Evolutionary conservation across 2,888 invertebrate species (phyloP).

Genomic region (Scaeva pyrastri): DNA sequence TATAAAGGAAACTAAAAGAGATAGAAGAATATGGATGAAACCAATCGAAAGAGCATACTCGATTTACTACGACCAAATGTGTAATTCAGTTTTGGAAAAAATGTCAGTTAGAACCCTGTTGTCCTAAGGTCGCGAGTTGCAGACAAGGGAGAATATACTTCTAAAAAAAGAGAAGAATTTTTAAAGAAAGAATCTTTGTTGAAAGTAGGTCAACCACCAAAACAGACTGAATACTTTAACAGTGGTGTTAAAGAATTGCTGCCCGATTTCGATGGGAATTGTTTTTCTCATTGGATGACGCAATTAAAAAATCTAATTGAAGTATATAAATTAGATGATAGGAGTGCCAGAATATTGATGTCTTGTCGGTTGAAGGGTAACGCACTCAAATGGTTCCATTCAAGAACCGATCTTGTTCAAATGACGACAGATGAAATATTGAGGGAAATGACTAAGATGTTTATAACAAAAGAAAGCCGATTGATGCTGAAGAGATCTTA

Average conservation of each 20-base stretch:
- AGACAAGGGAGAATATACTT: not conserved
- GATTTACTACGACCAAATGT: too few relatives aligned
- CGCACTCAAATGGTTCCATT: not conserved
- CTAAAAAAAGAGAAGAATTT: not conserved
- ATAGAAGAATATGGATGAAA: too few relatives aligned
- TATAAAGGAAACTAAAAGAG: too few relatives aligned
- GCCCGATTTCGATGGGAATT: not conserved
- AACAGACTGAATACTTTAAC: not conserved
- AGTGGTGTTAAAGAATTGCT: not conserved
- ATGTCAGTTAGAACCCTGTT: too few relatives aligned
- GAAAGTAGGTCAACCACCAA: not conserved
- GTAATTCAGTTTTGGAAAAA: too few relatives aligned
- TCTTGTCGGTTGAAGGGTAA: not conserved
- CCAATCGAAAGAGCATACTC: too few relatives aligned
- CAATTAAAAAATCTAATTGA: not conserved
- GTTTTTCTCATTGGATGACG: not conserved
- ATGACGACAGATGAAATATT: not conserved
- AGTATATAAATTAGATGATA: not conserved
- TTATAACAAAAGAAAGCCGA: not conserved
- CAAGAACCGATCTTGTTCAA: not conserved
- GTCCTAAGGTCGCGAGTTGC: too few relatives aligned
- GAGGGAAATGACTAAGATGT: not conserved
- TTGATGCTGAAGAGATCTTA: not conserved
- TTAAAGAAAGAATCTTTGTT: not conserved
- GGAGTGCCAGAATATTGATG: not conserved